Conservation (phyloP, 2,113 vertebrate species). For the Ramphastos sulfuratus region DNA sequence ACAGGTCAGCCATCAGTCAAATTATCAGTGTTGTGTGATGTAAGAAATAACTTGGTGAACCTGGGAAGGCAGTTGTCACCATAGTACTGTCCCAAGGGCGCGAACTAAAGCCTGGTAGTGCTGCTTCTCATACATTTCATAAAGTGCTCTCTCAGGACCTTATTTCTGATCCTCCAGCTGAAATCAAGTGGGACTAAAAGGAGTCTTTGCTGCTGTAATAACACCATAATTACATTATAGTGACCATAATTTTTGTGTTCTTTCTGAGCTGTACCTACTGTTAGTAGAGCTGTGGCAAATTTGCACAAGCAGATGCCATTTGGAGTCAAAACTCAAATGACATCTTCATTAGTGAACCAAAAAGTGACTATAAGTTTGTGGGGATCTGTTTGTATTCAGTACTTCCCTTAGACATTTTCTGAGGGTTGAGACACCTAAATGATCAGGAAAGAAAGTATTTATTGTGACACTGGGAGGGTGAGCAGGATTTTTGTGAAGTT, state of each 20-base stretch:
- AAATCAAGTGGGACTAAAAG: not conserved
- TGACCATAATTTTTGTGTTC: not conserved
- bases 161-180: not conserved
- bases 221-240: not conserved
- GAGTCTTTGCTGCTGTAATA: not conserved
- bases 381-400: not conserved
- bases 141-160: not conserved
- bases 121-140: not conserved
- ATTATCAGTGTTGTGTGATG: not conserved
- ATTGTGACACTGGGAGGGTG: fast-evolving
- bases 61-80: not conserved
- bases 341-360: not conserved
- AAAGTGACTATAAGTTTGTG: not conserved
- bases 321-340: not conserved
- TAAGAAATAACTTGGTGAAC: not conserved
- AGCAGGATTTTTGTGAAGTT: not conserved
- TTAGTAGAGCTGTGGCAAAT: not conserved
- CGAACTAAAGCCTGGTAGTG: not conserved
- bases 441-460: not conserved
- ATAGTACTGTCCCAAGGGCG: not conserved
- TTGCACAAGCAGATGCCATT: fast-evolving
- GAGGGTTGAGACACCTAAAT: not conserved
- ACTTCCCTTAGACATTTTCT: fast-evolving
- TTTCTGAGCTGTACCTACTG: not conserved
- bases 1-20: not conserved